Conservation (phyloP, 2,888 invertebrate genomes). For the Muscina levida region DNA sequence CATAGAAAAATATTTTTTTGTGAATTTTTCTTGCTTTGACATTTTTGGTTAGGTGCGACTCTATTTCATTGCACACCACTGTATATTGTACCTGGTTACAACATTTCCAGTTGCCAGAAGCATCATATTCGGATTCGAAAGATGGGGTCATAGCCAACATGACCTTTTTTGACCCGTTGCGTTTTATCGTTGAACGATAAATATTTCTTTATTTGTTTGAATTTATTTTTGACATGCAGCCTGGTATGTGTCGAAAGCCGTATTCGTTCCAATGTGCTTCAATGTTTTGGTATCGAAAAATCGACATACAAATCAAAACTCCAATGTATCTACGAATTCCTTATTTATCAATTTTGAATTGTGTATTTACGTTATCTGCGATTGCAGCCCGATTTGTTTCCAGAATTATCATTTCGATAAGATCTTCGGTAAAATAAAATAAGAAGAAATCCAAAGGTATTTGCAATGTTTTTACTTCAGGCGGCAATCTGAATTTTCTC, state of each 20-base stretch:
- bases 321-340: neutral
- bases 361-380: neutral
- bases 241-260: conserved; percentile 39
- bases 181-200: neutral
- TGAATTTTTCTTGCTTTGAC: too few species aligned
- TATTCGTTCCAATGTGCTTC: conserved; percentile 57
- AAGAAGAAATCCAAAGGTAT: too few species aligned
- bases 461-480: too few species aligned
- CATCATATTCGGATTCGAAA: neutral
- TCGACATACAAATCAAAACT: conserved; percentile 49
- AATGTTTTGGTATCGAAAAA: conserved; percentile 59
- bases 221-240: neutral
- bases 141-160: neutral
- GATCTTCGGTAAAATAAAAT: too few species aligned
- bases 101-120: too few species aligned
- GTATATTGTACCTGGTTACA: too few species aligned
- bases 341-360: conserved; percentile 6
- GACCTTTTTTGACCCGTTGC: neutral
- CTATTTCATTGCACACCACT: too few species aligned
- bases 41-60: too few species aligned
- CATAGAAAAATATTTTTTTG: too few species aligned
- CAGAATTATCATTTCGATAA: too few species aligned
- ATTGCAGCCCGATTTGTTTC: conserved; percentile 4
- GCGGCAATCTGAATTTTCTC: too few species aligned
- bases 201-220: neutral